Conservation (phyloP, 2,888 invertebrate genomes). For the Liodrosophila aerea region DNA sequence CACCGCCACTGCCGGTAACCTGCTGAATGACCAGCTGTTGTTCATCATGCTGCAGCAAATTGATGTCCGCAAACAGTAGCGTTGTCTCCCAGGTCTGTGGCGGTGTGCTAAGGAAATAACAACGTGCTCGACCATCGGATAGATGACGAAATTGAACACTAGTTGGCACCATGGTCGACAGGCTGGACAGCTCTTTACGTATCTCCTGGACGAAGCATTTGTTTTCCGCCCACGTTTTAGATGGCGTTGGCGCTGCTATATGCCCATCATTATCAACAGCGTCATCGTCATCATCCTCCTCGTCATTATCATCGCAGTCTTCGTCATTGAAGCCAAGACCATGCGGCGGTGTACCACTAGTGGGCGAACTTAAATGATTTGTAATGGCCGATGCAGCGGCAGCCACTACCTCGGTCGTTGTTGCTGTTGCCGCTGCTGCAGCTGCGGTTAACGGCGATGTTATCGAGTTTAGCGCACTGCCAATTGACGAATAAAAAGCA, state of each 20-base stretch:
- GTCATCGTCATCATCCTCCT: constrained; percentile 75
- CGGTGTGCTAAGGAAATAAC: constrained; percentile 95
- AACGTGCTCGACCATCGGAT: constrained; percentile 90
- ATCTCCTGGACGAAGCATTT: constrained; percentile 91
- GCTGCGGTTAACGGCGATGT: constrained; percentile 80
- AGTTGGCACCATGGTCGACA: constrained; percentile 92
- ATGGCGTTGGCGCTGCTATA: constrained; percentile 69
- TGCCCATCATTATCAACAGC: constrained; percentile 71
- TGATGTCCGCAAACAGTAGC: constrained; percentile 92
- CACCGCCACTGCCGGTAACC: constrained; percentile 22
- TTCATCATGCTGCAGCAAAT: constrained; percentile 80
- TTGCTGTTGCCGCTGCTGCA: constrained; percentile 79
- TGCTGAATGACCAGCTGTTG: constrained; percentile 58
- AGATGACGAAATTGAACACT: constrained; percentile 91
- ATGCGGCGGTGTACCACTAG: constrained; percentile 79
- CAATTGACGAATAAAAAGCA: constrained; percentile 79
- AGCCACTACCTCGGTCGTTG: constrained; percentile 76
- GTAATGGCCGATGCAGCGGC: constrained; percentile 79
- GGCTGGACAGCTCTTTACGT: constrained; percentile 89
- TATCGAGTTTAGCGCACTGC: constrained; percentile 78
- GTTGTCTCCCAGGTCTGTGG: constrained; percentile 95
- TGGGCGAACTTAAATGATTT: constrained; percentile 79
- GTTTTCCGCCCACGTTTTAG: constrained; percentile 90
- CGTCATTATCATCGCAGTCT: constrained; percentile 72
- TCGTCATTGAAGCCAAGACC: constrained; percentile 59